These are phyloP conservation scores for Polyommatus iphigenia DNA, from an alignment of 2,888 invertebrate genomes.

Conservation along the genomic window DNA sequence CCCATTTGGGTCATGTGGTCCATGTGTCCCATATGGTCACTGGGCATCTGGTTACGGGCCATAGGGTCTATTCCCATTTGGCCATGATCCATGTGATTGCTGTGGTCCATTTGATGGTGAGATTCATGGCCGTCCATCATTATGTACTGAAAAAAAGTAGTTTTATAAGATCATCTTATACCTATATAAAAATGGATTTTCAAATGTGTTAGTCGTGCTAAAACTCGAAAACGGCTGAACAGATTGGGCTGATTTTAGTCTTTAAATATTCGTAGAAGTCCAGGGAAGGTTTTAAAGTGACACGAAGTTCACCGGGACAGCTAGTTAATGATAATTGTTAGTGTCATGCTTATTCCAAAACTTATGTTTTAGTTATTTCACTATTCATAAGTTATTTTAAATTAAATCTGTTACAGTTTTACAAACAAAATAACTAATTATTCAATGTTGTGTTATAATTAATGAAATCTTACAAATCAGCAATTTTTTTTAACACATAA, in stretches of 20 bases:
- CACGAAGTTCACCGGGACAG: no score
- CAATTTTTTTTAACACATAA: background rate
- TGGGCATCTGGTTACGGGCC: constrained; percentile 40
- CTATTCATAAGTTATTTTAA: background rate
- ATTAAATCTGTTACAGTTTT: background rate
- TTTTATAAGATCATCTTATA: background rate
- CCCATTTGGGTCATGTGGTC: constrained; percentile 47
- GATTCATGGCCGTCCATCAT: constrained; percentile 47
- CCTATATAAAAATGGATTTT: no score
- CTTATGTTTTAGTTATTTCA: background rate
- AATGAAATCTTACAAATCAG: background rate
- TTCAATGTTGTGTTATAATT: background rate
- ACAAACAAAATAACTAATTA: no score
- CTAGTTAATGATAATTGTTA: background rate
- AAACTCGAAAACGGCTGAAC: no score
- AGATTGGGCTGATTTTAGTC: no score
- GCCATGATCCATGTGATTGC: constrained; percentile 40
- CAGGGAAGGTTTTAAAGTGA: no score
- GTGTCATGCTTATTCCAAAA: background rate
- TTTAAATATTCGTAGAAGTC: no score
- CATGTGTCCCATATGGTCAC: constrained; percentile 1
- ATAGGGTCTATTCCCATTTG: constrained; percentile 44
- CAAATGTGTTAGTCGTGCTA: no score
- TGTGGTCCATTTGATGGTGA: constrained; percentile 45
- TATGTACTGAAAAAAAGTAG: constrained; percentile 38